These are phyloP conservation scores for Heliconius hortense DNA, from an alignment of 2,888 invertebrate species.

Conservation along the genomic window DNA sequence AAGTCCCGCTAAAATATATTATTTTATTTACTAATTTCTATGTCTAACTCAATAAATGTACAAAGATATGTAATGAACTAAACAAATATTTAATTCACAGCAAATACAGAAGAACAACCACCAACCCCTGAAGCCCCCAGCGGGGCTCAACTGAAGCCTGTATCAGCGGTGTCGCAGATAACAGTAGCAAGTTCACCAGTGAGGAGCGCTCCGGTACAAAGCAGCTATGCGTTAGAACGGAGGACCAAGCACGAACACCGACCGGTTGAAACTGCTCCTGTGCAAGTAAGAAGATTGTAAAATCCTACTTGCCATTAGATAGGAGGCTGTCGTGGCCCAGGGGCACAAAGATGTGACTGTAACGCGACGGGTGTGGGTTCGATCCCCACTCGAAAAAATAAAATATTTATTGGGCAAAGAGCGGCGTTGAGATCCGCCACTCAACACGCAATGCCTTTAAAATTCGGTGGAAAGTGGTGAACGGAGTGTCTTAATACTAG, in stretches of 20 bases:
- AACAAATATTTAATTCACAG: slow-evolving; percentile 45
- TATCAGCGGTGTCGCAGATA: slow-evolving; percentile 79
- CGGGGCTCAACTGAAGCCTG: slow-evolving; percentile 68
- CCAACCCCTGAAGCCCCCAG: slow-evolving; percentile 55
- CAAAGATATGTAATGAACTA: background rate
- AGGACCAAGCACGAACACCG: slow-evolving; percentile 65
- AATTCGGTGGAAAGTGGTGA: no score
- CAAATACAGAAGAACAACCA: slow-evolving; percentile 56
- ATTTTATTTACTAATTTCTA: background rate
- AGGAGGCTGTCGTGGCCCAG: no score
- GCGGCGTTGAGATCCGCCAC: no score
- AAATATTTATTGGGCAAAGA: no score
- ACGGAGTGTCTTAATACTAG: no score
- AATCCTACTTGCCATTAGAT: background rate
- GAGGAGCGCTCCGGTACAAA: slow-evolving; percentile 71
- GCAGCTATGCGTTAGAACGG: slow-evolving; percentile 78
- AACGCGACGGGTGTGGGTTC: no score
- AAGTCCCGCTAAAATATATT: no score
- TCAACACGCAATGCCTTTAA: no score
- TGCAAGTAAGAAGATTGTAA: slow-evolving; percentile 57
- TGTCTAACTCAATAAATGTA: background rate
- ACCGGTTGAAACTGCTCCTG: slow-evolving; percentile 77
- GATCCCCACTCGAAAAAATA: no score
- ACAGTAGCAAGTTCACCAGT: slow-evolving; percentile 84
- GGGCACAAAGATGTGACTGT: no score